Base-by-base conservation (phyloP, 2,888 invertebrate species). In the Oligia latruncula region DNA sequence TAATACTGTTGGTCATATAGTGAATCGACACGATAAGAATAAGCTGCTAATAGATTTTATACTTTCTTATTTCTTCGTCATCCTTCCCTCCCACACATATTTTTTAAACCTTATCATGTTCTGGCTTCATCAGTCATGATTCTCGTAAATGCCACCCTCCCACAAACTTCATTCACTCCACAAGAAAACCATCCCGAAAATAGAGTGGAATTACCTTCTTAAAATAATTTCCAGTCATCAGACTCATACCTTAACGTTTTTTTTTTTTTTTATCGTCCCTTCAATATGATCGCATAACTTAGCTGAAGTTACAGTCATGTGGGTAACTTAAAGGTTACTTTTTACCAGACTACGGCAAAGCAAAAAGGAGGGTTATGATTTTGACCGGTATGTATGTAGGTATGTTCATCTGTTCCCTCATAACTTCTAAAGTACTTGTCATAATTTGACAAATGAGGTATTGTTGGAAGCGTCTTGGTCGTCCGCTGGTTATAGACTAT, bases 261-360 rank as follows among this genome's bases (percentile, higher is more conserved):
- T n/a, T n/a, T n/a, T n/a, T n/a, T n/a, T n/a, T n/a, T n/a, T n/a
- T n/a, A n/a, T n/a, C n/a, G n/a, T n/a, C 72, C 55, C 43, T 66
- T 62, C 35, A 76, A 78, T 66, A 72, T 75, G 62, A 76, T 82
- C 74, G 35, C 66, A 78, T 71, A 83, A 75, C 74, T 82, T 72
- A 77, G 74, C 58, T 40, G 15, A 46, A 67, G 60, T 74, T 74
- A 29, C 64, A 81, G 62, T 49, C 66, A 65, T 60, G 46, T 77
- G 66, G 66, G 74, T 75, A 76, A 64, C 49, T 77, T 81, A 74
- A 20, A 58, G 40, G 35, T 64, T 55, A 29, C 9, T 40, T 9
- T 40, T 40, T 40, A 40, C 40, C 5, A 4, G 40, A 40, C 40
- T 40, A 0, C 5, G 40, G 5, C 5, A 40, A 40, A 40, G 40